Percentiles rank a stretch among this genome's conserved stretches.
Conservation (phyloP, 2,113 vertebrate genomes). For the Marmota monax region DNA sequence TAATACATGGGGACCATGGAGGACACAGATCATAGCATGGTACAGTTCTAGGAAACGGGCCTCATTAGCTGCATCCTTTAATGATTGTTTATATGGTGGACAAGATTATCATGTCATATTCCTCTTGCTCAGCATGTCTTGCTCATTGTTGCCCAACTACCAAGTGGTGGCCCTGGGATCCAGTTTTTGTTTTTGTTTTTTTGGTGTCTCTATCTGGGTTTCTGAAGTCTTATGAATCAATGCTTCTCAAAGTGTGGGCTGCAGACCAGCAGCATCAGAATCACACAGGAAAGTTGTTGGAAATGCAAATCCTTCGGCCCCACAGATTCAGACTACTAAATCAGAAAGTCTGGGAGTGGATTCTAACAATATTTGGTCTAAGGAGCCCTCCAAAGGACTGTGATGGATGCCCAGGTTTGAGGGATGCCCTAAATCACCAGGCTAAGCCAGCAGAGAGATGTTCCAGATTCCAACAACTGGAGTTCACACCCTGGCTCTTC, state of each 20-base stretch:
- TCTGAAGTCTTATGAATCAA: neutral
- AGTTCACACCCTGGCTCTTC: neutral
- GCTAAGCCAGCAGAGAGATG: no score
- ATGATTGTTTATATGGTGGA: constrained; percentile 30
- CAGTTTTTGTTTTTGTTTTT: neutral
- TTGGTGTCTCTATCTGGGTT: neutral
- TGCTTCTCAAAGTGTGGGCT: neutral
- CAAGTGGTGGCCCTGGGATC: neutral
- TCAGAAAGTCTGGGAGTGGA: neutral
- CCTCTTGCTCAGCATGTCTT: neutral
- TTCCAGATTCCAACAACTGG: neutral
- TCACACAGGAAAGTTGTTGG: neutral
- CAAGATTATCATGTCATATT: neutral
- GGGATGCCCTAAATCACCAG: neutral
- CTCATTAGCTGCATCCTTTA: constrained; percentile 47
- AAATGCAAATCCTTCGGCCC: neutral
- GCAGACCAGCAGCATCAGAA: neutral
- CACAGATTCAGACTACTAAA: fast-evolving
- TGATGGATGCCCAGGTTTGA: neutral
- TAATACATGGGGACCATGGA: neutral
- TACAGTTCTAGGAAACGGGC: neutral
- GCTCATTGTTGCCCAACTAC: neutral
- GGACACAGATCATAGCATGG: neutral
- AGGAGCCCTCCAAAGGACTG: neutral
- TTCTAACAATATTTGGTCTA: neutral